Percentiles rank a stretch among this genome's conserved stretches.
Conservation (phyloP, 2,888 invertebrate species). For the Melikaiella ostensackeni region DNA sequence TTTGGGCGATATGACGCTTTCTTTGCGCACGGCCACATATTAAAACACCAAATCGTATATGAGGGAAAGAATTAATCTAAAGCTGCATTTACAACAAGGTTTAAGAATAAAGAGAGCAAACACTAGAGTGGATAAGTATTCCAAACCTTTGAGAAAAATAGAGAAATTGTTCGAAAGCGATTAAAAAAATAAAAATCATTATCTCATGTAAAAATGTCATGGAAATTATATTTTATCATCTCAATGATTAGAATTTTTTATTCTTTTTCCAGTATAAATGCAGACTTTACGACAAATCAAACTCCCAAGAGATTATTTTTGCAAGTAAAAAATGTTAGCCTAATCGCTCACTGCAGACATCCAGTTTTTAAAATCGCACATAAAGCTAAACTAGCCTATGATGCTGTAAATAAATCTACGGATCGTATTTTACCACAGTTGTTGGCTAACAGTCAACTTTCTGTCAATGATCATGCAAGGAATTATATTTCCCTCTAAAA, state of each 20-base stretch:
- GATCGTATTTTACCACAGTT: background rate
- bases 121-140: background rate
- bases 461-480: background rate
- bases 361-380: background rate
- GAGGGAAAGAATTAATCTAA: background rate
- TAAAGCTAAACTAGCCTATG: conserved; percentile 16
- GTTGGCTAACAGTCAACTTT: background rate
- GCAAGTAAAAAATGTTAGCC: background rate
- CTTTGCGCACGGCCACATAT: no score
- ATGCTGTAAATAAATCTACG: conserved; percentile 25
- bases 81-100: background rate
- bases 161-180: background rate
- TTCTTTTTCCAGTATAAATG: background rate
- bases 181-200: background rate
- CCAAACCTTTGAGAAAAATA: background rate
- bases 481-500: conserved; percentile 8
- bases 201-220: background rate
- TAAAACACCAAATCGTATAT: background rate
- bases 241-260: background rate
- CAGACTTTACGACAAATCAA: background rate
- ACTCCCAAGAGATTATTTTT: conserved; percentile 3
- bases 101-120: conserved; percentile 12
- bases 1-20: no score
- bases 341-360: conserved; percentile 7
- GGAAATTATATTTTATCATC: background rate